A percentile compares a stretch with the other conserved stretches of the same genome.
These are phyloP conservation scores for Thymelicus acteon DNA, from an alignment of 2,888 invertebrate species.

Conservation along the genomic window DNA sequence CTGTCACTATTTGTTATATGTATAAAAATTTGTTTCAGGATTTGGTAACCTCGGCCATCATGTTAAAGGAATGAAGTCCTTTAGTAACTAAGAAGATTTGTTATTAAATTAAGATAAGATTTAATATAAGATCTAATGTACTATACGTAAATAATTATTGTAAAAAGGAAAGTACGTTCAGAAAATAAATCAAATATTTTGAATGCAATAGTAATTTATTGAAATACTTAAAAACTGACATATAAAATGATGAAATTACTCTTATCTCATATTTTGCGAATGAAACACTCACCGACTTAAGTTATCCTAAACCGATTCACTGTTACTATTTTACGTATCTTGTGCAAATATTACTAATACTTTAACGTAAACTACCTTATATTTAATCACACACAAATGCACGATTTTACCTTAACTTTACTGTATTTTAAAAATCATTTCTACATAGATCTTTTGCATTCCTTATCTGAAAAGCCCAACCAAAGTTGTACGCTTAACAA, in stretches of 20 bases:
- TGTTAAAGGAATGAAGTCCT: constrained; percentile 67
- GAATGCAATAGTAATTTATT: constrained; percentile 52
- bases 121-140: constrained; percentile 7
- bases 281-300: constrained; percentile 20
- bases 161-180: background rate
- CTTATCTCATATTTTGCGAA: constrained; percentile 41
- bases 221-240: constrained; percentile 55
- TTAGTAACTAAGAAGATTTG: no score
- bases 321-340: constrained; percentile 42
- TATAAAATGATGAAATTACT: constrained; percentile 56
- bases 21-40: constrained; percentile 54
- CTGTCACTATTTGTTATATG: no score
- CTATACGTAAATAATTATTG: background rate
- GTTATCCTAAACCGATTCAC: constrained; percentile 34
- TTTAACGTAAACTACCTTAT: constrained; percentile 25
- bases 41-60: constrained; percentile 63
- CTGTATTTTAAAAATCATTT: background rate
- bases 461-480: background rate
- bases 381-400: constrained; percentile 10
- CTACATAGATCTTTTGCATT: background rate
- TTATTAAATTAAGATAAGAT: constrained; percentile 12
- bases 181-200: constrained; percentile 48
- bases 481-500: background rate
- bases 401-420: background rate
- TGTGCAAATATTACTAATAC: constrained; percentile 38